These are phyloP conservation scores for Melanostoma scalare DNA, from an alignment of 2,888 invertebrate genomes.

Conservation along the genomic window DNA sequence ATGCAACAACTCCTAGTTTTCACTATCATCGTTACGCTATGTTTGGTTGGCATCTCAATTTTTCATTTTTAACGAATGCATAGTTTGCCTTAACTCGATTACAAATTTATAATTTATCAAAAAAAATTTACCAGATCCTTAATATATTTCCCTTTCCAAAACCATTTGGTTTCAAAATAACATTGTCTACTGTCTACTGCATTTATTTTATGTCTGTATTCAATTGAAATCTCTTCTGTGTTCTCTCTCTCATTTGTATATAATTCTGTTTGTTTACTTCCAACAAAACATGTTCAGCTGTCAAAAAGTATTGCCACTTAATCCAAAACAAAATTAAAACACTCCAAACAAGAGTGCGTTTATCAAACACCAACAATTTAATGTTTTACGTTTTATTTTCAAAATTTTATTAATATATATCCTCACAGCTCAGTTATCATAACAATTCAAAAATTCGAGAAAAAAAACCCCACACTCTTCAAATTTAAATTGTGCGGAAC, in stretches of 20 bases:
- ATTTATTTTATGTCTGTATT: background rate
- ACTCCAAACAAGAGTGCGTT: conserved; percentile 29
- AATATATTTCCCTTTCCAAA: too few species aligned
- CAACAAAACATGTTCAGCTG: conserved; percentile 48
- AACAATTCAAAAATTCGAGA: background rate
- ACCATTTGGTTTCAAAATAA: too few species aligned
- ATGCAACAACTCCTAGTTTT: too few species aligned
- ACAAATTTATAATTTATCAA: too few species aligned
- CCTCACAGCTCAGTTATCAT: background rate
- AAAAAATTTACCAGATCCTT: too few species aligned
- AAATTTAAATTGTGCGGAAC: background rate
- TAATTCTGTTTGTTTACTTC: conserved; percentile 26
- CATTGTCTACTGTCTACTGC: too few species aligned
- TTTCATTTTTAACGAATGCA: too few species aligned
- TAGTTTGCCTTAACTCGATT: too few species aligned
- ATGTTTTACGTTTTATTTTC: conserved; percentile 42
- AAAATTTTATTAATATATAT: conserved; percentile 2
- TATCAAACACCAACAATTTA: conserved; percentile 17
- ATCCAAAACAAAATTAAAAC: conserved; percentile 7
- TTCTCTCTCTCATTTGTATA: conserved; percentile 1
- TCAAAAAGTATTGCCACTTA: conserved; percentile 36
- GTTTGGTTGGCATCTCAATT: too few species aligned
- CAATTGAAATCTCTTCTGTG: conserved; percentile 3
- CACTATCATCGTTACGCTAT: too few species aligned
- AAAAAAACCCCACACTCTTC: background rate